Evolutionary conservation across 2,797 vertebrate species (phyloP).

Genomic region (Corythornis leucogaster): DNA sequence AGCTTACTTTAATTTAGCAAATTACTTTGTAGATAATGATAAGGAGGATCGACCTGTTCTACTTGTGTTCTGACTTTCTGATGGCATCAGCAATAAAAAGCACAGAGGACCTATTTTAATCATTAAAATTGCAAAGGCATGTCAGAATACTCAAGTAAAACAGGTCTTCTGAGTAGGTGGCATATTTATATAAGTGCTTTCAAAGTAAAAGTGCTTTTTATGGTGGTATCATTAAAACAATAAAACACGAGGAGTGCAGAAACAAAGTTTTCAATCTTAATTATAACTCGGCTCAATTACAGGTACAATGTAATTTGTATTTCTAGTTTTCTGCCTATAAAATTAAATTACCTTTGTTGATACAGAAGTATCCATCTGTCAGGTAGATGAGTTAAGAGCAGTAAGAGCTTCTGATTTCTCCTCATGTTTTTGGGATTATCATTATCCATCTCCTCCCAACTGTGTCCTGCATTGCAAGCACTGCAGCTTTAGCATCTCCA

Average conservation of each 20-base stretch:
- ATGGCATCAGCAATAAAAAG: slow-evolving; percentile 54
- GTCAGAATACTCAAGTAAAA: slow-evolving; percentile 23
- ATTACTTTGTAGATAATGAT: slow-evolving; percentile 11
- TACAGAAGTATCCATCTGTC: not conserved
- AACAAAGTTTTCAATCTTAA: slow-evolving; percentile 10
- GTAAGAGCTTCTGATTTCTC: not conserved
- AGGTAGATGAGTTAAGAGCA: not conserved
- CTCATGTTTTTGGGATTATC: not conserved
- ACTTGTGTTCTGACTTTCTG: not conserved
- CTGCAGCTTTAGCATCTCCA: not conserved
- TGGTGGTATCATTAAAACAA: not conserved
- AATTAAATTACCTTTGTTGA: not conserved
- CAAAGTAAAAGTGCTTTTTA: slow-evolving; percentile 11
- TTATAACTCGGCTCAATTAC: slow-evolving; percentile 9
- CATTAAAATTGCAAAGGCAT: slow-evolving; percentile 41
- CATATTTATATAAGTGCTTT: slow-evolving; percentile 39
- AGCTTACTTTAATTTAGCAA: slow-evolving; percentile 45
- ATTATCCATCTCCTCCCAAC: not conserved
- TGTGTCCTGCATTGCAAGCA: not conserved
- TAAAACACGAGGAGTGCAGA: not conserved
- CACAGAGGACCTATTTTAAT: slow-evolving; percentile 41
- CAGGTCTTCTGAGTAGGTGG: slow-evolving; percentile 10
- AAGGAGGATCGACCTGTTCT: not conserved
- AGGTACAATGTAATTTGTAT: not conserved
- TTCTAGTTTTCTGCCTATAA: not conserved